Conservation (phyloP, 2,113 vertebrate species). For the Herpetotheres cachinnans region DNA sequence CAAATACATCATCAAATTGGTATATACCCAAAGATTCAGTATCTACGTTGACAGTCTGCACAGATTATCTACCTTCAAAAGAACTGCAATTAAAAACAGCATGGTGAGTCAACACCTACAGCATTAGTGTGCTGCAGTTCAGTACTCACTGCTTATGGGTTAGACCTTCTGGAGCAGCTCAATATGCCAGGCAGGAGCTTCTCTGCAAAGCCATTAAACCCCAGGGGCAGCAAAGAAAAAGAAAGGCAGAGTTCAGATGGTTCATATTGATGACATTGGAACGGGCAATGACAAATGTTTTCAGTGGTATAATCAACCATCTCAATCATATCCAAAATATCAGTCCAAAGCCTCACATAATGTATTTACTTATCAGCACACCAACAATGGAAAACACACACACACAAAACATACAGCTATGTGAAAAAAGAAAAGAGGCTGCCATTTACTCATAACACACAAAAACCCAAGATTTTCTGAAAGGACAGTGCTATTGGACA, state of each 20-base stretch:
- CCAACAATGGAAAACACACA: neutral
- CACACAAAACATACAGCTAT: neutral
- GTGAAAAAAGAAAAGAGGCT: neutral
- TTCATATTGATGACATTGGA: conserved; percentile 25
- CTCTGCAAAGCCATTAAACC: conserved; percentile 57
- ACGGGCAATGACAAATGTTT: conserved; percentile 28
- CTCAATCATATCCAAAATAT: neutral
- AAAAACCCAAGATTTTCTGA: neutral
- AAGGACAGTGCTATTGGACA: neutral
- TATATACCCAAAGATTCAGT: neutral
- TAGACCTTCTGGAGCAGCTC: conserved; percentile 43
- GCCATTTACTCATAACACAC: neutral
- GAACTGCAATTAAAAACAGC: conserved; percentile 33
- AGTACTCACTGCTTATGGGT: conserved; percentile 42
- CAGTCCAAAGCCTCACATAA: conserved; percentile 14
- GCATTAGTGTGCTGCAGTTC: conserved; percentile 28
- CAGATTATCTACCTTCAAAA: conserved; percentile 22
- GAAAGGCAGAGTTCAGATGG: conserved; percentile 58
- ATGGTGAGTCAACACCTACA: conserved; percentile 37
- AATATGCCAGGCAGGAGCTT: conserved; percentile 25
- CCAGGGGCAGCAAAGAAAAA: conserved; percentile 59
- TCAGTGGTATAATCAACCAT: conserved; percentile 10
- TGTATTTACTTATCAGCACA: conserved; percentile 30
- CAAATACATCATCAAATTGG: neutral
- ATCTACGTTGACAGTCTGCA: neutral